Base-by-base conservation (phyloP, 2,113 vertebrate species). In the Tretioscincus oriximinensis region DNA sequence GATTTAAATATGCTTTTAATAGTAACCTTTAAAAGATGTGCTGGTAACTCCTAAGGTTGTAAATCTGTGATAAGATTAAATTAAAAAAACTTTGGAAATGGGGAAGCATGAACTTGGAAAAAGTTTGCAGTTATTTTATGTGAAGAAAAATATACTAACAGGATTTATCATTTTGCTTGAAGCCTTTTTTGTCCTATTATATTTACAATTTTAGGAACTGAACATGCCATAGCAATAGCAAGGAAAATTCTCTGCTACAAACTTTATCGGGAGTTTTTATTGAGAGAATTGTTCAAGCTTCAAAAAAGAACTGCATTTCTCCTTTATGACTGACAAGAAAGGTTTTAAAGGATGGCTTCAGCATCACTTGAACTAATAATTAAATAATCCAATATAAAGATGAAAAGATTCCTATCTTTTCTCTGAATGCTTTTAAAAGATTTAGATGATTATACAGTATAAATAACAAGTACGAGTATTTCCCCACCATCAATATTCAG, bases 11-110 rank as follows among this genome's bases (percentile, higher is more conserved):
- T 41, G 35, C 60, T 45, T n/a, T 41, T 10, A 29, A 61, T 29
- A 83, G 18, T 65, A 70, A 5, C 77, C 82, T 78, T 81, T 85
- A 28, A 66, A 31, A 76, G 11, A 12, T 68, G 10, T 75, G 20
- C 54, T 61, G 35, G 35, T 88, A 78, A 60, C 18, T 77, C 66
- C 63, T 76, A 2, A 41, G 35, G 35, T 41, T 41, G 6, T 26
- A 72, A 12, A 60, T 65, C n/a, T 51, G 58, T 41, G 35, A 41
- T 41, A 5, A 70, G 49, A 31, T 31, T 29, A 67, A 7, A 18
- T 21, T 41, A 16, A 58, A 78, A 70, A 58, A 18, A 74, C 26
- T 66, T n/a, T 66, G 64, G n/a, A 10, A 28, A 6, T 2, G 11
- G 5, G 28, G 5, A 28, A 29, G 54, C 10, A 16, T 29, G n/a